phyloP scores from a whole-genome alignment of 2,797 vertebrate genomes.

The Mallotus villosus region DNA sequence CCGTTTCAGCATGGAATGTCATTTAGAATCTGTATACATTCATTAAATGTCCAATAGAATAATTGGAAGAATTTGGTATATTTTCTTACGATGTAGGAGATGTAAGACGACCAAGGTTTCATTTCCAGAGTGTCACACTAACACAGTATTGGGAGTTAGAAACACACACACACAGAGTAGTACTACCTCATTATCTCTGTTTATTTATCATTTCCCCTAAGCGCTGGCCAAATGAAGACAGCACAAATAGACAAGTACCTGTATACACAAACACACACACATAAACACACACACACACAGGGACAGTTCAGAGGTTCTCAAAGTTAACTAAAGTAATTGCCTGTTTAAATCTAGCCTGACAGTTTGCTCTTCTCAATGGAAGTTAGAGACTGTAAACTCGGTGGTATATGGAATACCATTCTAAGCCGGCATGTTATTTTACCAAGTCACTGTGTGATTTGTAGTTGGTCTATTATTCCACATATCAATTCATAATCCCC shows the following conservation, averaged over 20 bases:
- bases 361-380: slow-evolving; percentile 51
- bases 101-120: background rate
- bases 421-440: too few relatives aligned
- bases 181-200: slow-evolving; percentile 55
- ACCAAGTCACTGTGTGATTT: background rate
- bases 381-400: background rate
- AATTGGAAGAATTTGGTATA: too few relatives aligned
- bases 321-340: slow-evolving; percentile 55
- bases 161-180: slow-evolving; percentile 11
- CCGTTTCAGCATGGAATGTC: background rate
- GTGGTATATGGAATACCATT: too few relatives aligned
- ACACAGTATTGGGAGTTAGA: background rate
- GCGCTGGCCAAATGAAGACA: slow-evolving; percentile 24
- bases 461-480: background rate
- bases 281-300: slow-evolving; percentile 21
- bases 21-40: background rate
- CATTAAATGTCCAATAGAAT: too few relatives aligned
- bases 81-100: background rate
- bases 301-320: background rate
- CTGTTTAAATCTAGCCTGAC: slow-evolving; percentile 61
- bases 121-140: slow-evolving; percentile 8
- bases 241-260: background rate
- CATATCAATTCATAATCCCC: background rate
- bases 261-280: slow-evolving; percentile 3
- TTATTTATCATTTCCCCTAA: slow-evolving; percentile 60